Evolutionary conservation across 2,113 vertebrate species (phyloP).

Genomic region (Oxygymnocypris stewartii): DNA sequence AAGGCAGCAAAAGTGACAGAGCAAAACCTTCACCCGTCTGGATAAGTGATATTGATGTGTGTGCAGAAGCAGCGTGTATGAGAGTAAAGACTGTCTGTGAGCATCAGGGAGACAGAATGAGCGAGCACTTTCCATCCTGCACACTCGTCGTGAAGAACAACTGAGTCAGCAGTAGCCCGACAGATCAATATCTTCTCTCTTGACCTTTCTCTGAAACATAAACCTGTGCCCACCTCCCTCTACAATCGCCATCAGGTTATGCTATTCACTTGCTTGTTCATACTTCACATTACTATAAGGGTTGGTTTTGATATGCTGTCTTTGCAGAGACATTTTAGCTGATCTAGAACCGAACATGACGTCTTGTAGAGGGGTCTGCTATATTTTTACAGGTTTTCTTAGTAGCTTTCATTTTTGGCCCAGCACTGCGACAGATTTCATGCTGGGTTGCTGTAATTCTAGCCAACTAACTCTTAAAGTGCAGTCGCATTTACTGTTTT

Average conservation of each 20-base stretch:
- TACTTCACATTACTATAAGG: not conserved
- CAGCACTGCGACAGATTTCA: not conserved
- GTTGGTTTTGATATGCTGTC: not conserved
- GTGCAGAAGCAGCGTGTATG: not conserved
- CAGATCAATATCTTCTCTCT: constrained; percentile 36
- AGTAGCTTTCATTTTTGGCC: not conserved
- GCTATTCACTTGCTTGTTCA: not conserved
- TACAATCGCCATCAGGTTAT: not conserved
- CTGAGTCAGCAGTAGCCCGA: constrained; percentile 46
- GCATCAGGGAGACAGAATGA: constrained; percentile 31
- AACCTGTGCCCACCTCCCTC: constrained; percentile 6
- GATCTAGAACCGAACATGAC: not conserved
- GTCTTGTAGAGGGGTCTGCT: not conserved
- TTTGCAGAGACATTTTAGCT: not conserved
- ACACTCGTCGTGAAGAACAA: not conserved
- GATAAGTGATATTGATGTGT: constrained; percentile 22
- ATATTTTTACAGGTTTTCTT: not conserved
- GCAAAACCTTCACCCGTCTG: constrained; percentile 1
- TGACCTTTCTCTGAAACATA: constrained; percentile 52
- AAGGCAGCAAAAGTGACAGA: not conserved
- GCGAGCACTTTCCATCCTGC: constrained; percentile 25
- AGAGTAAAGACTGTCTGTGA: constrained; percentile 12
- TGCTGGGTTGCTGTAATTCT: not conserved
- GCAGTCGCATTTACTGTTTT: not conserved
- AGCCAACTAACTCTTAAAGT: not conserved